These are phyloP conservation scores for Anthrax anthrax DNA, from an alignment of 2,888 invertebrate species.

Conservation along the genomic window DNA sequence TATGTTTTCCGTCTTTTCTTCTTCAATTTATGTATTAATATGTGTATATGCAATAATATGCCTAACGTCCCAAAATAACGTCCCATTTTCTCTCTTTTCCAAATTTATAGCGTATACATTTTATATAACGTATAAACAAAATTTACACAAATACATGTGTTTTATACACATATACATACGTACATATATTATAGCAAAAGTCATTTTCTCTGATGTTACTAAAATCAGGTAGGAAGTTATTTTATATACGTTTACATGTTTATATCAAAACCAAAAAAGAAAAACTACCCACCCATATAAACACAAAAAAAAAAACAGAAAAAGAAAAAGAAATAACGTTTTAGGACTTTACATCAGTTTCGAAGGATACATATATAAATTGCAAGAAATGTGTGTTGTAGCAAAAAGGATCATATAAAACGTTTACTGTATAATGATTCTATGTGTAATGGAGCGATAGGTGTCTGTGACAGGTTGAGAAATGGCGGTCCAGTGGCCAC, in stretches of 20 bases:
- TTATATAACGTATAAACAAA: too few species aligned
- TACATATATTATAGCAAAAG: too few species aligned
- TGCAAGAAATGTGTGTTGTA: background rate
- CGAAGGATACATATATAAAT: background rate
- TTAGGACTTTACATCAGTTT: background rate
- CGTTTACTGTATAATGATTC: constrained; percentile 7
- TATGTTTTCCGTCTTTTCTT: constrained; percentile 7
- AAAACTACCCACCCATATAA: background rate
- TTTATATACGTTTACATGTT: too few species aligned
- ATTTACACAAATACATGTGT: too few species aligned
- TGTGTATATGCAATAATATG: too few species aligned
- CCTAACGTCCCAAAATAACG: constrained; percentile 3
- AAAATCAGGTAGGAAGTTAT: too few species aligned
- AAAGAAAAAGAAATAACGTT: too few species aligned
- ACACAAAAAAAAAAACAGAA: too few species aligned
- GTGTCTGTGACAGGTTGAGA: constrained; percentile 18
- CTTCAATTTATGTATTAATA: constrained; percentile 6
- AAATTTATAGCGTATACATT: too few species aligned
- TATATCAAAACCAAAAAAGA: too few species aligned
- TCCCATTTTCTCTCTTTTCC: background rate
- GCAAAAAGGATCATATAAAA: constrained; percentile 1
- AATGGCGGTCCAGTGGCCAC: constrained; percentile 18
- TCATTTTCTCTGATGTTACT: too few species aligned
- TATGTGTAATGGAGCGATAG: constrained; percentile 14
- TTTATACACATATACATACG: too few species aligned